Conservation (phyloP, 1,140 invertebrate species). For the Bathynomus jamesi region DNA sequence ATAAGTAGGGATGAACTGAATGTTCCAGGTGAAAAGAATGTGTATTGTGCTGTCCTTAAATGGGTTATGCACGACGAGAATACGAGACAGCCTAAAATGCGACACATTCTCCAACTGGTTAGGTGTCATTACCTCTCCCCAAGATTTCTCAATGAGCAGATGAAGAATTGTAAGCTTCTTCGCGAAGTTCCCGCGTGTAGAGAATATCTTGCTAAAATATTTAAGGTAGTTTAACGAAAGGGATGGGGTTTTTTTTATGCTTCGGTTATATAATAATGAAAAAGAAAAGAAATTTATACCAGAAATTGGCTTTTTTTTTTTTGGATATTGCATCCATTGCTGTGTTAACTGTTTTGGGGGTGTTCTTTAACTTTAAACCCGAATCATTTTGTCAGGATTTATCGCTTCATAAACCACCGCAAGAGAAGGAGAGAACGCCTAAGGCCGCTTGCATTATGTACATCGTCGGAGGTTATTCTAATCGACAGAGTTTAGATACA, state of each 20-base stretch:
- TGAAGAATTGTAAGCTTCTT: constrained; percentile 81
- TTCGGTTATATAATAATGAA: not conserved
- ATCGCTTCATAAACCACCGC: constrained; percentile 68
- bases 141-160: constrained; percentile 76
- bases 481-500: constrained; percentile 68
- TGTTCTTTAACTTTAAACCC: too few relatives aligned
- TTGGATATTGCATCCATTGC: constrained; percentile 15
- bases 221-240: too few relatives aligned
- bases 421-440: constrained; percentile 72
- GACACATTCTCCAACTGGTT: constrained; percentile 66
- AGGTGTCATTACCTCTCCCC: constrained; percentile 87
- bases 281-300: not conserved
- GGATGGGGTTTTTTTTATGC: too few relatives aligned
- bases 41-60: constrained; percentile 81
- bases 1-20: constrained; percentile 82
- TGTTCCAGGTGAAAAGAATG: constrained; percentile 80
- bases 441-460: constrained; percentile 80
- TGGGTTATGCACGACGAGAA: constrained; percentile 80
- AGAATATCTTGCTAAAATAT: constrained; percentile 81
- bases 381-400: constrained; percentile 58
- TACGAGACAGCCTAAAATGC: constrained; percentile 69
- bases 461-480: constrained; percentile 76
- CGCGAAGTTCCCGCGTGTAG: constrained; percentile 77
- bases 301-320: not conserved
- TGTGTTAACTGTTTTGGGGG: too few relatives aligned